Percentiles rank a stretch among this genome's conserved stretches.
Evolutionary conservation across 2,797 vertebrate genomes (phyloP).

Genomic region (Champsocephalus esox): DNA sequence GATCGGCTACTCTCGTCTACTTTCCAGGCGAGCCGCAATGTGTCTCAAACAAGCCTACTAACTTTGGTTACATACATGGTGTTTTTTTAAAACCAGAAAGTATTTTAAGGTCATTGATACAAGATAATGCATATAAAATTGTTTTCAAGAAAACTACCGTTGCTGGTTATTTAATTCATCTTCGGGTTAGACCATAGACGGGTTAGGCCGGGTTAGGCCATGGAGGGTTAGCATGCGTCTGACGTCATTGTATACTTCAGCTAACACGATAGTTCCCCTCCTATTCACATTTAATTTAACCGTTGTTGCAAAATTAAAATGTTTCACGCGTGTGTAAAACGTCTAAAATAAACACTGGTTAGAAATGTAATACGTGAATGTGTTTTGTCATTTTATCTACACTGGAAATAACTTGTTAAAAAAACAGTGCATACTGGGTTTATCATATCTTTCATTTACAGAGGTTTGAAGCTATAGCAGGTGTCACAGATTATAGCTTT

Average conservation of each 20-base stretch:
- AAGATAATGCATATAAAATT: rapidly evolving
- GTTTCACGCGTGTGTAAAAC: background rate
- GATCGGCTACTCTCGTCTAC: too few species aligned
- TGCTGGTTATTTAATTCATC: constrained; percentile 16
- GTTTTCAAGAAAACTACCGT: background rate
- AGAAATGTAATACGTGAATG: too few species aligned
- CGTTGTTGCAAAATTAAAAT: background rate
- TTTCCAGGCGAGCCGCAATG: too few species aligned
- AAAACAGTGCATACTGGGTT: background rate
- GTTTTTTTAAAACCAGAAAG: rapidly evolving
- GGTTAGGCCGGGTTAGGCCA: too few species aligned
- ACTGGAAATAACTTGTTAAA: too few species aligned
- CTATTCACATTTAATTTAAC: rapidly evolving
- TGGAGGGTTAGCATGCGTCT: constrained; percentile 35
- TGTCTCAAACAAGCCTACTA: too few species aligned
- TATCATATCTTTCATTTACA: background rate
- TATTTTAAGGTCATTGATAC: rapidly evolving
- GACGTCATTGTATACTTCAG: constrained; percentile 41
- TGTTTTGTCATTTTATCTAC: background rate
- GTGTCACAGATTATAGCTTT: background rate
- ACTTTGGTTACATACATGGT: background rate
- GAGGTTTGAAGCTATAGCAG: background rate
- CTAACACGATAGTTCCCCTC: constrained; percentile 49
- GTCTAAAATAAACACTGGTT: too few species aligned
- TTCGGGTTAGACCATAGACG: constrained; percentile 15